phyloP scores from a whole-genome alignment of 2,797 vertebrate genomes.

The Gephyroberyx darwinii region DNA sequence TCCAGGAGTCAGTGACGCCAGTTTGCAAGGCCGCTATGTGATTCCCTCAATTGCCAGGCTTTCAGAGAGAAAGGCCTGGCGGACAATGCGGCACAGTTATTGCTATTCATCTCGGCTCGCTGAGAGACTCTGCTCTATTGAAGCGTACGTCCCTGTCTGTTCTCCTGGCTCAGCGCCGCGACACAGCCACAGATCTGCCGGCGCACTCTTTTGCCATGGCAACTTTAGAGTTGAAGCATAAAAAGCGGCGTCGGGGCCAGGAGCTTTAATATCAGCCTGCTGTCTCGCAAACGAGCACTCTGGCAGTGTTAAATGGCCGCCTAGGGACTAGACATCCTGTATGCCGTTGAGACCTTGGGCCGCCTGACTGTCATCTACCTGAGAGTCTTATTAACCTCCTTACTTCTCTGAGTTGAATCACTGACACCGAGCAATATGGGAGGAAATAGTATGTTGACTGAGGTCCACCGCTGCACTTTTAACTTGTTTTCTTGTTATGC shows the following conservation, averaged over 20 bases:
- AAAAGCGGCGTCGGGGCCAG: slow-evolving; percentile 49
- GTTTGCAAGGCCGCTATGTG: slow-evolving; percentile 66
- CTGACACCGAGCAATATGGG: background rate
- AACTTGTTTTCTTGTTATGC: slow-evolving; percentile 11
- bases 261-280: slow-evolving; percentile 48
- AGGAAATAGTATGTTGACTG: background rate
- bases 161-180: slow-evolving; percentile 19
- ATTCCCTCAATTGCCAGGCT: slow-evolving; percentile 61
- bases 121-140: slow-evolving; percentile 68
- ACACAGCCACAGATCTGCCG: slow-evolving; percentile 46
- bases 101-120: slow-evolving; percentile 60
- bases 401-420: slow-evolving; percentile 2
- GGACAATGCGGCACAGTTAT: slow-evolving; percentile 61
- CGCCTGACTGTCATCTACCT: background rate
- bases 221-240: slow-evolving; percentile 69
- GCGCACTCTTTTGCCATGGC: slow-evolving; percentile 71
- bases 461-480: background rate
- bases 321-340: slow-evolving; percentile 28
- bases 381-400: slow-evolving; percentile 12
- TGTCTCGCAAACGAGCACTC: slow-evolving; percentile 56
- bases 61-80: slow-evolving; percentile 70
- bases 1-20: slow-evolving; percentile 60
- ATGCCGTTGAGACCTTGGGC: background rate
- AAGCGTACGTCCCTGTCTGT: slow-evolving; percentile 56
- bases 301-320: slow-evolving; percentile 29